phyloP scores from a whole-genome alignment of 2,113 vertebrate species.

The Callospermophilus lateralis region DNA sequence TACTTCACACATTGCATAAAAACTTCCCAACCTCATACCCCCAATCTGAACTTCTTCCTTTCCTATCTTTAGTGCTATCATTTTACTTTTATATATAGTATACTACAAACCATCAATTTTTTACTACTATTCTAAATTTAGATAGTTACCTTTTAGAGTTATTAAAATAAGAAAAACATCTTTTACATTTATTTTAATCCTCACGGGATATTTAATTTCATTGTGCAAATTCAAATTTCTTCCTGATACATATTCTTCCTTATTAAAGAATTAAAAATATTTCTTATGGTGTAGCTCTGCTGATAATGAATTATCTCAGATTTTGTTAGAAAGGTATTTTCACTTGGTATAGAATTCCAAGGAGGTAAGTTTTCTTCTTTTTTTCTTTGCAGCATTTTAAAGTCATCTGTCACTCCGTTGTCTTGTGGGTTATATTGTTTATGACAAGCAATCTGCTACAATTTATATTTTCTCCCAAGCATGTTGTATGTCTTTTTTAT shows the following conservation, averaged over 20 bases:
- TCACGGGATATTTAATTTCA: background rate
- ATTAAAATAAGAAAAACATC: background rate
- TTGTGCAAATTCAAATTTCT: background rate
- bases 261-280: background rate
- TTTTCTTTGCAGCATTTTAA: background rate
- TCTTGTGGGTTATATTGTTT: background rate
- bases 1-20: background rate
- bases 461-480: background rate
- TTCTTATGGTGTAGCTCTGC: background rate
- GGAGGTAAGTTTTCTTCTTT: background rate
- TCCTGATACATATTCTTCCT: background rate
- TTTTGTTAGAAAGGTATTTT: conserved; percentile 6
- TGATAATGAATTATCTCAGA: background rate
- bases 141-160: background rate
- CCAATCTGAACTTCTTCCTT: background rate
- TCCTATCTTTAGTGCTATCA: background rate
- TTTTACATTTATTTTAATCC: conserved; percentile 30
- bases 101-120: background rate
- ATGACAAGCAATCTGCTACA: background rate
- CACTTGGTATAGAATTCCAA: background rate
- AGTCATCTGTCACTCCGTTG: background rate
- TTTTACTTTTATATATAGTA: background rate
- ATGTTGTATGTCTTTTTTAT: background rate
- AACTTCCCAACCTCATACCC: background rate
- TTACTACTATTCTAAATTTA: conserved; percentile 30